Percentiles rank a stretch among this genome's conserved stretches.
Conservation (phyloP, 2,113 vertebrate genomes). For the Chrysemys picta region DNA sequence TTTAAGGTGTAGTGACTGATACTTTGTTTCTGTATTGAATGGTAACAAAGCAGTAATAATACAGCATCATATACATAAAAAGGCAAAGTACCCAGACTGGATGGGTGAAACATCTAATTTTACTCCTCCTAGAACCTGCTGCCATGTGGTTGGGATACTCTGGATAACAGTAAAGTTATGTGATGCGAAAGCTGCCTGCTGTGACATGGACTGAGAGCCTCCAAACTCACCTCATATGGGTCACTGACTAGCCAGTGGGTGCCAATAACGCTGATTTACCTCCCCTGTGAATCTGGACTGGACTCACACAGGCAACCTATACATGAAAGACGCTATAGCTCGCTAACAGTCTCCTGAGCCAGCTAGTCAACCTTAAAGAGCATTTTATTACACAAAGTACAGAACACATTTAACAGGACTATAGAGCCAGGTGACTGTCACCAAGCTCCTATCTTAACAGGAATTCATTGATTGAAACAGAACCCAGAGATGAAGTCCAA, state of each 20-base stretch:
- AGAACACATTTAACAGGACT: fast-evolving
- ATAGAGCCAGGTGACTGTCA: not conserved
- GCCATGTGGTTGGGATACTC: not conserved
- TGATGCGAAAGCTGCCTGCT: not conserved
- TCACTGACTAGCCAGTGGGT: not conserved
- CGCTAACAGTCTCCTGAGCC: not conserved
- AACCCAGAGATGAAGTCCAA: not conserved
- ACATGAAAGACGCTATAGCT: not conserved
- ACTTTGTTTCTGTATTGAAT: not conserved
- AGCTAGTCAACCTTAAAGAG: not conserved
- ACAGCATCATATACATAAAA: too few relatives aligned
- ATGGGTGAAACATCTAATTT: not conserved
- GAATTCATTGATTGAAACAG: not conserved
- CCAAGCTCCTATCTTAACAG: not conserved
- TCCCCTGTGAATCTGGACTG: not conserved
- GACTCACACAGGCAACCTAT: fast-evolving
- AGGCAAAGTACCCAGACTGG: too few relatives aligned
- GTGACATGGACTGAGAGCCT: not conserved
- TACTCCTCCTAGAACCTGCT: not conserved
- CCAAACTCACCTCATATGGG: not conserved
- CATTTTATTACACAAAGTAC: not conserved
- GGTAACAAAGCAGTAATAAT: too few relatives aligned
- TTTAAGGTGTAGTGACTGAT: not conserved
- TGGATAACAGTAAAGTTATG: not conserved
- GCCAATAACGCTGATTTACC: not conserved